Base-by-base conservation (phyloP, 2,797 vertebrate species). In the Kryptopterus vitreolus region DNA sequence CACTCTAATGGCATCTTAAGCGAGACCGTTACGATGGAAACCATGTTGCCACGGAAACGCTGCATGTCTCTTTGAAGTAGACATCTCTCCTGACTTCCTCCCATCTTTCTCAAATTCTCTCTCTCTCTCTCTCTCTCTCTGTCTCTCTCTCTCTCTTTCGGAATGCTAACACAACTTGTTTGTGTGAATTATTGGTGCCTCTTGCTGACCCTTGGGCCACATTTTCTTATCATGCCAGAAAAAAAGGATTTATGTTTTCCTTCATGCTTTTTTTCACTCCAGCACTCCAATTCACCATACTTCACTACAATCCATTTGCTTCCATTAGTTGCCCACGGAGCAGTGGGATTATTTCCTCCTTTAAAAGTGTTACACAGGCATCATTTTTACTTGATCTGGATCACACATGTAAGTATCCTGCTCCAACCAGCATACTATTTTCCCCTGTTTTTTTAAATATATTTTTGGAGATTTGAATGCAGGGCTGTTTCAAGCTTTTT, bases 41-140 rank as follows among this genome's bases (percentile, higher is more conserved):
- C 95, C 91, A 91, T 87, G 96, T 98, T 98, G 92, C 94, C 94
- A 97, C 93, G 95, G 95, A 93, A 95, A 98, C 95, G 91, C 95
- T 92, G 92, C 91, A 93, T 90, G 93, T 95, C 95, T 96, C 91
- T 96, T 95, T 95, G 95, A 97, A 96, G 98, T 95, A 96, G 95
- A 95, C 95, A 95, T 94, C 94, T 94, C 94, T 95, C 92, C 85
- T 88, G 89, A 91, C 79, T 85, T 89, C 81, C 86, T 87, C 90
- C 84, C 43, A 62, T 80, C 65, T 26, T 65, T 26, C 50, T 70
- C 66, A 22, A 50, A 63, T 24, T 74, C 52, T 33, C 31, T 78
- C 52, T 31, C 68, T 61, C 58, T 58, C 65, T 46, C 82, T 1
- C 20, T 79, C 63, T 77, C 61, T 55, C 38, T 78, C 57, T 57